Evolutionary conservation across 2,888 invertebrate genomes (phyloP).

Genomic region (Stratiomys singularior): DNA sequence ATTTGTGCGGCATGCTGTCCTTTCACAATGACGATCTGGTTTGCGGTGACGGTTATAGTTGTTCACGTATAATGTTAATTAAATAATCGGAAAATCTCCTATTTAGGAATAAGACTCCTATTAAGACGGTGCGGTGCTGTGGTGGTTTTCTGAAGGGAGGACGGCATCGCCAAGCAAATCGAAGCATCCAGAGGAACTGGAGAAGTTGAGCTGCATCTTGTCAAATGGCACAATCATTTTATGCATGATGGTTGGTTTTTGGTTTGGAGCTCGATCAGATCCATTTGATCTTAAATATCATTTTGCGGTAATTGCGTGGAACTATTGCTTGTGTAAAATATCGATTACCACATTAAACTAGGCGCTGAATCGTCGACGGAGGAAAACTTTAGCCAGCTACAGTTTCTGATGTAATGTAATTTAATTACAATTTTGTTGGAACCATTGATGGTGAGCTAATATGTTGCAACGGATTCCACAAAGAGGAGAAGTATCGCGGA

Average conservation of each 20-base stretch:
- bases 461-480: no score
- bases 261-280: background rate
- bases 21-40: constrained; percentile 10
- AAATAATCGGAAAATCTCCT: constrained; percentile 45
- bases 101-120: constrained; percentile 35
- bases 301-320: constrained; percentile 30
- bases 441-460: no score
- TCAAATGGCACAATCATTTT: constrained; percentile 25
- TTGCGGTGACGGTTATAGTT: constrained; percentile 45
- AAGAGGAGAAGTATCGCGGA: no score
- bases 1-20: constrained; percentile 43
- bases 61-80: constrained; percentile 46
- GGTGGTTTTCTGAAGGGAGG: background rate
- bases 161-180: background rate
- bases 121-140: background rate
- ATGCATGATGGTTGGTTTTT: background rate
- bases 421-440: no score
- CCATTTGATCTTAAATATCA: constrained; percentile 44
- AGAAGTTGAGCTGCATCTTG: background rate
- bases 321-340: constrained; percentile 8
- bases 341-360: background rate
- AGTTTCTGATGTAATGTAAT: no score
- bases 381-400: no score
- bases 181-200: background rate
- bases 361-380: no score